Conservation (phyloP, 2,888 invertebrate species). For the Archips crataeganus region DNA sequence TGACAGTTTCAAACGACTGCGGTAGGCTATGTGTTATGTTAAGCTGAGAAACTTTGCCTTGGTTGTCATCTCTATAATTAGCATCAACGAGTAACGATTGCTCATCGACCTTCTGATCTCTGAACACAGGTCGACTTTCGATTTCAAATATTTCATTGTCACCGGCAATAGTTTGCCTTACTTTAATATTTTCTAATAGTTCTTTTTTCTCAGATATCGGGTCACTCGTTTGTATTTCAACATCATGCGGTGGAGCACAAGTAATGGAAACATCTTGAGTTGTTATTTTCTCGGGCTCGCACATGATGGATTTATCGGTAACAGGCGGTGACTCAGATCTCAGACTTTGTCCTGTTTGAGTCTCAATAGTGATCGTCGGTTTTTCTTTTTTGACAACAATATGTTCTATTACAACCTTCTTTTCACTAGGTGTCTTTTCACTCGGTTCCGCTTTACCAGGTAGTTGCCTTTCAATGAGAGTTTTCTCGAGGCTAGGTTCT, state of each 20-base stretch:
- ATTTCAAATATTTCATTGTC: conserved; percentile 91
- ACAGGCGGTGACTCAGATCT: conserved; percentile 74
- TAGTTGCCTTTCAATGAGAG: conserved; percentile 45
- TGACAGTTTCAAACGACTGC: conserved; percentile 92
- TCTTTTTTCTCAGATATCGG: conserved; percentile 79
- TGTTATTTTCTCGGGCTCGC: conserved; percentile 65
- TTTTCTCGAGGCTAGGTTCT: conserved; percentile 54
- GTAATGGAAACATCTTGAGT: conserved; percentile 83
- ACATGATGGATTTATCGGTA: conserved; percentile 76
- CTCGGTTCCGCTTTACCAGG: conserved; percentile 38
- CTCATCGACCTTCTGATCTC: conserved; percentile 79
- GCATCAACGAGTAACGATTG: conserved; percentile 90
- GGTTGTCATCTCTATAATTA: conserved; percentile 87
- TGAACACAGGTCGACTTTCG: conserved; percentile 86
- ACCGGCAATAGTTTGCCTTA: conserved; percentile 87
- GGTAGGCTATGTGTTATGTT: conserved; percentile 90
- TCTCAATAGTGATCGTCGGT: conserved; percentile 80
- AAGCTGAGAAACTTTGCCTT: conserved; percentile 87
- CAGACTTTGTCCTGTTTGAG: conserved; percentile 89
- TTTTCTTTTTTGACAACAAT: conserved; percentile 53
- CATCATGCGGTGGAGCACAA: conserved; percentile 84
- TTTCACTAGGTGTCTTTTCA: conserved; percentile 42
- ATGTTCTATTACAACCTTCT: conserved; percentile 40
- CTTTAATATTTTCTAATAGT: conserved; percentile 87
- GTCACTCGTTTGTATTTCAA: conserved; percentile 87